phyloP scores from a whole-genome alignment of 2,888 invertebrate species.

The Dynastes tityus region DNA sequence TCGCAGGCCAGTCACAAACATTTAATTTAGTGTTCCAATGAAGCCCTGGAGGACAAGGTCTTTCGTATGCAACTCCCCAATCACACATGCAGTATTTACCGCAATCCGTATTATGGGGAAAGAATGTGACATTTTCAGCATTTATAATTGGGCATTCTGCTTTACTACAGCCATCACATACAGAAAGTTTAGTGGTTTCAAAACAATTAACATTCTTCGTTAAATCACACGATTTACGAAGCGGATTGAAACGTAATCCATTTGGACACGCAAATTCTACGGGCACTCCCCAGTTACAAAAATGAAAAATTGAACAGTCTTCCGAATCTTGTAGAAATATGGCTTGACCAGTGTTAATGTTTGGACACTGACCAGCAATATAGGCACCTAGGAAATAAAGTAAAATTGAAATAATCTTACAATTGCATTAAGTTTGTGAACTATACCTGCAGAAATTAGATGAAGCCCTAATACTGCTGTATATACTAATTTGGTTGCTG shows the following conservation, averaged over 20 bases:
- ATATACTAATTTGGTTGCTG: too few relatives aligned
- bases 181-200: background rate
- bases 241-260: conserved; percentile 52
- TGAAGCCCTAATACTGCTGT: too few relatives aligned
- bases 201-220: conserved; percentile 47
- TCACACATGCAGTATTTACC: conserved; percentile 33
- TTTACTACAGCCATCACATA: conserved; percentile 2
- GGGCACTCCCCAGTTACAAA: conserved; percentile 46
- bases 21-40: conserved; percentile 20
- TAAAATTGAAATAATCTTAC: background rate
- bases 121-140: conserved; percentile 4
- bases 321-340: conserved; percentile 18
- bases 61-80: conserved; percentile 28
- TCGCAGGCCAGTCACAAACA: conserved; percentile 32
- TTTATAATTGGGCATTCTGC: conserved; percentile 17
- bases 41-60: conserved; percentile 11
- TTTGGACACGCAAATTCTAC: conserved; percentile 46
- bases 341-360: background rate
- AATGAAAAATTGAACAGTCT: conserved; percentile 38
- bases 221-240: conserved; percentile 52
- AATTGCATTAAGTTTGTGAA: too few relatives aligned
- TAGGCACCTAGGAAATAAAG: background rate
- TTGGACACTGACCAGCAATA: background rate
- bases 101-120: conserved; percentile 28
- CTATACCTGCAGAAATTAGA: too few relatives aligned